A percentile compares a stretch with the other conserved stretches of the same genome.
phyloP scores from a whole-genome alignment of 64 coral and sea anemone genomes.

The Montipora foliosa region DNA sequence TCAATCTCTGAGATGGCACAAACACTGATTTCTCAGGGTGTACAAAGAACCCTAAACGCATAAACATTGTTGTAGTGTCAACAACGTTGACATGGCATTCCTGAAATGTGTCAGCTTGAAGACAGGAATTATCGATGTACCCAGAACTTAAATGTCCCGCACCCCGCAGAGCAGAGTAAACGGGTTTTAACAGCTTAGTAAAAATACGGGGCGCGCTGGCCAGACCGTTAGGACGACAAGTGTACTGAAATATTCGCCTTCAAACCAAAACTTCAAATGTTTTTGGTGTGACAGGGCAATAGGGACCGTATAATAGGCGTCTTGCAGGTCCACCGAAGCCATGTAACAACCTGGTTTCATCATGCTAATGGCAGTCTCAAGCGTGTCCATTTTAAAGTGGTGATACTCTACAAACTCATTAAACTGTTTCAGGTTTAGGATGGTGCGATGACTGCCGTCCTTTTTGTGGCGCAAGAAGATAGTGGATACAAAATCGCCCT shows the following conservation, averaged over 20 bases:
- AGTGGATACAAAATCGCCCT: slow-evolving; percentile 34
- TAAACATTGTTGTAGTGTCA: slow-evolving; percentile 30
- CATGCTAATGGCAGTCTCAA: no score
- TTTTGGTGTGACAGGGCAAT: slow-evolving; percentile 18
- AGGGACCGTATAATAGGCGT: no score
- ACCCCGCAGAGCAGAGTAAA: background rate
- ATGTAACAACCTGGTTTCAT: slow-evolving; percentile 37
- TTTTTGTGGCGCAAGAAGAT: slow-evolving; percentile 55
- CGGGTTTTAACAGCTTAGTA: background rate
- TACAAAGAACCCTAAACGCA: slow-evolving; percentile 36
- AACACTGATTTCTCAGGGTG: background rate
- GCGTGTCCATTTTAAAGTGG: slow-evolving; percentile 63
- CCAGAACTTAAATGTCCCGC: slow-evolving; percentile 29
- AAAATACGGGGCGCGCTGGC: slow-evolving; percentile 3
- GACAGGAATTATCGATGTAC: slow-evolving; percentile 23
- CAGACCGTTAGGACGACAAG: slow-evolving; percentile 21
- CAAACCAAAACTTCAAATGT: slow-evolving; percentile 48
- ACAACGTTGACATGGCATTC: background rate
- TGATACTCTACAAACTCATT: slow-evolving; percentile 54
- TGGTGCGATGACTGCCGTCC: slow-evolving; percentile 2
- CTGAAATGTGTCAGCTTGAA: background rate
- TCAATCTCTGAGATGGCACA: background rate
- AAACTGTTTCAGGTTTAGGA: slow-evolving; percentile 68
- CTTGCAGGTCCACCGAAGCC: slow-evolving; percentile 29
- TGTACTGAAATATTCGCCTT: background rate